Evolutionary conservation across 2,797 vertebrate genomes (phyloP).

Genomic region (Helostoma temminkii): DNA sequence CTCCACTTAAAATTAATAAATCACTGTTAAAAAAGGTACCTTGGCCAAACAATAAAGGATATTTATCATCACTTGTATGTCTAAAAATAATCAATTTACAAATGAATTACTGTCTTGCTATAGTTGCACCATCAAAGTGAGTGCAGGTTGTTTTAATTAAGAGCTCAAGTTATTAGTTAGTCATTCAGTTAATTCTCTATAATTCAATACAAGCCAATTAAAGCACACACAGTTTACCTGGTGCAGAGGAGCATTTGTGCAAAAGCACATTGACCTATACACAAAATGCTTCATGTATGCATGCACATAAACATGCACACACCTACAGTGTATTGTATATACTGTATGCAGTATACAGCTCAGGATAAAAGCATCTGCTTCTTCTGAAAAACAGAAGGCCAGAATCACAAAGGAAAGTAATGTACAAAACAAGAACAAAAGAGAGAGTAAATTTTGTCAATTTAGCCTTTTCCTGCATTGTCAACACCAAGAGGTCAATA

Average conservation of each 20-base stretch:
- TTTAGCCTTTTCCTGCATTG: constrained; percentile 37
- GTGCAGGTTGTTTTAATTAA: constrained; percentile 81
- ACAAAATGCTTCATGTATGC: neutral
- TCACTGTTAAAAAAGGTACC: constrained; percentile 53
- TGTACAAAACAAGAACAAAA: constrained; percentile 19
- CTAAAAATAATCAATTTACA: constrained; percentile 71
- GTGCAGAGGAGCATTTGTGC: constrained; percentile 14
- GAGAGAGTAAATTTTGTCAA: constrained; percentile 17
- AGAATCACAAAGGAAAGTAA: constrained; percentile 5
- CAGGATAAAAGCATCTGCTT: no score
- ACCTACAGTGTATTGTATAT: neutral
- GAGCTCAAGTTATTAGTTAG: constrained; percentile 79
- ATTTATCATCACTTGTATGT: constrained; percentile 67
- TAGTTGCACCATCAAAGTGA: constrained; percentile 66
- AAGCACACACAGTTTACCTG: constrained; percentile 57
- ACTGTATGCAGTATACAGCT: no score
- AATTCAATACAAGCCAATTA: constrained; percentile 72
- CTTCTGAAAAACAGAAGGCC: constrained; percentile 16
- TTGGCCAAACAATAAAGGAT: constrained; percentile 47
- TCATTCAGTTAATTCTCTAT: constrained; percentile 76
- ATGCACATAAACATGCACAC: neutral
- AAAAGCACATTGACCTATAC: neutral
- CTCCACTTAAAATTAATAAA: constrained; percentile 44
- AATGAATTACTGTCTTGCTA: constrained; percentile 77
- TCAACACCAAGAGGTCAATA: constrained; percentile 39